These are phyloP conservation scores for Piaya cayana DNA, from an alignment of 2,113 vertebrate species.

Conservation along the genomic window DNA sequence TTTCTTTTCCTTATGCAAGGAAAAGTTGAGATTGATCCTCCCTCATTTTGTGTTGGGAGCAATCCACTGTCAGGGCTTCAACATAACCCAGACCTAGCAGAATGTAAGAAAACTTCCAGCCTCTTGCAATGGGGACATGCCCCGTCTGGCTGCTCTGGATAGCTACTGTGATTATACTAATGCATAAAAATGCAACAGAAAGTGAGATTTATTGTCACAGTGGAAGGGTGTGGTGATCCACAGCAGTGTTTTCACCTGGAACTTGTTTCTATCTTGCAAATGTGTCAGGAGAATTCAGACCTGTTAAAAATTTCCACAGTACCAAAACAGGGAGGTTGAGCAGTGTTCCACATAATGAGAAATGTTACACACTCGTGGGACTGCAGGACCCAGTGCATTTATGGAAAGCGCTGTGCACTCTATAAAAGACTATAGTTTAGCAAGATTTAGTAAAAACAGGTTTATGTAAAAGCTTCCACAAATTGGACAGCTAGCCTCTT, in stretches of 20 bases:
- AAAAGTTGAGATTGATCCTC: neutral
- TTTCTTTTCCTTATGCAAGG: neutral
- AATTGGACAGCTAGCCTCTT: neutral
- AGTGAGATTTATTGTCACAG: neutral
- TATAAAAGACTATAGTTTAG: neutral
- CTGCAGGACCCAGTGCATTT: neutral
- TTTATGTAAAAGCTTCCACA: neutral
- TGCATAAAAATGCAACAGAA: neutral
- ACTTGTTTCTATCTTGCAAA: neutral
- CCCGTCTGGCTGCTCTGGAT: neutral
- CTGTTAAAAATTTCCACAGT: neutral
- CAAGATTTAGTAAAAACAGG: neutral
- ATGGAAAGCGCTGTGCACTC: neutral
- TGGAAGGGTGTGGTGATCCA: neutral
- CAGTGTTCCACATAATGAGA: neutral
- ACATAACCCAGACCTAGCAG: rapidly evolving
- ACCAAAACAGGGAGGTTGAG: neutral
- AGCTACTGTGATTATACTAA: neutral
- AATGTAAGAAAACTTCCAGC: neutral
- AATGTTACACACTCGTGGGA: neutral
- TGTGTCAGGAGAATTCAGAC: neutral
- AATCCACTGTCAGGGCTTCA: neutral
- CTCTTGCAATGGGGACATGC: neutral
- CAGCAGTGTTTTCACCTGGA: neutral
- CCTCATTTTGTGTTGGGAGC: neutral